Conservation (phyloP, 1,140 invertebrate species). For the Cataglyphis hispanica region DNA sequence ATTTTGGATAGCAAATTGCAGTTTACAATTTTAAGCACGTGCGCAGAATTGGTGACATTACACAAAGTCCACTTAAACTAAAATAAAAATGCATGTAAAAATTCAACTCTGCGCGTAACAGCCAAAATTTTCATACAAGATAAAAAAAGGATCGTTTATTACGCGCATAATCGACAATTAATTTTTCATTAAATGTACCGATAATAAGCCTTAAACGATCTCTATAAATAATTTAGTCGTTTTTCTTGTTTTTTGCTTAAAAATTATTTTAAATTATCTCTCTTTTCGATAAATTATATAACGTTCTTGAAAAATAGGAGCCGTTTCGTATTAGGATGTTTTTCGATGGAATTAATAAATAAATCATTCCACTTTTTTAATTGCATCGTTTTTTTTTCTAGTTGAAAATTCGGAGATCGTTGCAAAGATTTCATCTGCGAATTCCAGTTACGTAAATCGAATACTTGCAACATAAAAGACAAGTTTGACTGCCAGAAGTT, state of each 20-base stretch:
- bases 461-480: constrained; percentile 11
- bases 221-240: not conserved
- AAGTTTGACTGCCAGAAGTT: constrained; percentile 9
- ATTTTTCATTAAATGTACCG: not conserved
- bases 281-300: not conserved
- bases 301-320: constrained; percentile 20
- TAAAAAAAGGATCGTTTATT: not conserved
- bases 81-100: constrained; percentile 44
- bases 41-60: constrained; percentile 33
- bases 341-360: constrained; percentile 1
- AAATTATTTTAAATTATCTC: constrained; percentile 5
- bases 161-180: not conserved
- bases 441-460: not conserved
- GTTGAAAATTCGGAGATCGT: not conserved
- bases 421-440: constrained; percentile 16
- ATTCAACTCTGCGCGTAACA: not conserved
- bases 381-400: not conserved
- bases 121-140: not conserved
- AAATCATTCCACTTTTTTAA: constrained; percentile 11
- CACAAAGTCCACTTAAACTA: constrained; percentile 51
- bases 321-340: not conserved
- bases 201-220: not conserved
- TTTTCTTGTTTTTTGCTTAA: not conserved
- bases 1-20: constrained; percentile 42
- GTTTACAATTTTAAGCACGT: constrained; percentile 53